Base-by-base conservation (phyloP, 2,888 invertebrate species). In the Prosopocoilus inquinatus region DNA sequence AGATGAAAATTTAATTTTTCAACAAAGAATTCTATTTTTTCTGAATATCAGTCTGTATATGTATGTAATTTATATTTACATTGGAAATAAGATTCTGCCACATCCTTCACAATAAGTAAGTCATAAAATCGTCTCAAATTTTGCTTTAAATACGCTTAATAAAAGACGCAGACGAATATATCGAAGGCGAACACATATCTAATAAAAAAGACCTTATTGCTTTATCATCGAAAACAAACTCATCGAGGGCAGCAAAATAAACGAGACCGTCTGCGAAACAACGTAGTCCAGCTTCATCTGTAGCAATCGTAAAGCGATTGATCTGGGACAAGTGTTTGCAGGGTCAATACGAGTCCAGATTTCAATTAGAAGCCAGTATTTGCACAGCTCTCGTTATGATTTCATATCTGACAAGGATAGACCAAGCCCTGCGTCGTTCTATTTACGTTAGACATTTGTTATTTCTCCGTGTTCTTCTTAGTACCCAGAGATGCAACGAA, bases 351-450 rank as follows among this genome's bases (percentile, higher is more conserved):
- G 67, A 67, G 71, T 68, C 75, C 74, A 73, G 75, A 75, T 75
- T 76, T 77, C 76, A 77, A 77, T 77, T 77, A 77, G 77, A 72
- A 68, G 67, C 71, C 67, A 39, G 70, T 76, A 76, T 77, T 77
- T 77, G 71, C 75, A 64, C 60, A 73, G 69, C 77, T 73, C 77
- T 77, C 75, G 77, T 76, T 76, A 76, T 75, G 75, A 76, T 76
- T 76, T 76, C 75, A 76, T 76, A 76, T 75, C 75, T 73, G 66
- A 74, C 75, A 74, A 73, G 70, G 59, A 60, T 61, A 53, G 58
- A 52, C 45, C 45, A 53, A 57, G 57, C 57, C 64, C 58, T 55
- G 60, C 62, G 61, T 61, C 64, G 62, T 64, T 59, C 58, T 65
- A 60, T 67, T 67, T 67, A 49, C 64, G 47, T 46, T 62, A 60